These are phyloP conservation scores for Acholoe squamosa DNA, from an alignment of 2,888 invertebrate species.

Conservation along the genomic window DNA sequence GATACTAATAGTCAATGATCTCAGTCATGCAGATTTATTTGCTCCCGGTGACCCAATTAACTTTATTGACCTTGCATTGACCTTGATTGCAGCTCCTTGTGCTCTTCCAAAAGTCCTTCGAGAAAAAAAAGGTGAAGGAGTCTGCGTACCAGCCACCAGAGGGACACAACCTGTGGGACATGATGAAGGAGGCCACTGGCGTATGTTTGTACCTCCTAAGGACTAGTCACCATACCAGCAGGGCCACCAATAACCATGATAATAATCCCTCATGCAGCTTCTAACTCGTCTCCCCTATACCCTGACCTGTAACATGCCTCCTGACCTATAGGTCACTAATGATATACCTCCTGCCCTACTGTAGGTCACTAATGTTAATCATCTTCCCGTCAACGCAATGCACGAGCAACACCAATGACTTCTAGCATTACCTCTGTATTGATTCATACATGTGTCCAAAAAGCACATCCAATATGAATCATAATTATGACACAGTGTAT, in stretches of 20 bases:
- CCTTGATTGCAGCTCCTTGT: constrained; percentile 53
- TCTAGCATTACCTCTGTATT: no score
- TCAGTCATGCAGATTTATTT: no score
- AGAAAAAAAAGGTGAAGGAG: neutral
- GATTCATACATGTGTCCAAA: no score
- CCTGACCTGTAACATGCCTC: neutral
- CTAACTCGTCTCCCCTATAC: neutral
- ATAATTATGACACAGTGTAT: no score
- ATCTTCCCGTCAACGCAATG: constrained; percentile 19
- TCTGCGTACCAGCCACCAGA: constrained; percentile 29
- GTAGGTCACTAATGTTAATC: neutral
- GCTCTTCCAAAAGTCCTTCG: constrained; percentile 54
- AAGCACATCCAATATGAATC: no score
- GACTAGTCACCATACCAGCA: constrained; percentile 1
- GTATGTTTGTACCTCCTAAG: constrained; percentile 48
- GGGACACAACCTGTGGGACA: constrained; percentile 31
- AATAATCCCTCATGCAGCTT: constrained; percentile 2
- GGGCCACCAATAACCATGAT: no score
- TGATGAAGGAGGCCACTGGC: neutral
- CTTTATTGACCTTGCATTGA: constrained; percentile 25
- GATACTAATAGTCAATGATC: no score
- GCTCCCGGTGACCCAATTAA: neutral
- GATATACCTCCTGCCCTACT: neutral
- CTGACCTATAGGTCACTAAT: neutral
- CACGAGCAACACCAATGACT: neutral